Evolutionary conservation across 2,113 vertebrate species (phyloP).

Genomic region (Craseonycteris thonglongyai): DNA sequence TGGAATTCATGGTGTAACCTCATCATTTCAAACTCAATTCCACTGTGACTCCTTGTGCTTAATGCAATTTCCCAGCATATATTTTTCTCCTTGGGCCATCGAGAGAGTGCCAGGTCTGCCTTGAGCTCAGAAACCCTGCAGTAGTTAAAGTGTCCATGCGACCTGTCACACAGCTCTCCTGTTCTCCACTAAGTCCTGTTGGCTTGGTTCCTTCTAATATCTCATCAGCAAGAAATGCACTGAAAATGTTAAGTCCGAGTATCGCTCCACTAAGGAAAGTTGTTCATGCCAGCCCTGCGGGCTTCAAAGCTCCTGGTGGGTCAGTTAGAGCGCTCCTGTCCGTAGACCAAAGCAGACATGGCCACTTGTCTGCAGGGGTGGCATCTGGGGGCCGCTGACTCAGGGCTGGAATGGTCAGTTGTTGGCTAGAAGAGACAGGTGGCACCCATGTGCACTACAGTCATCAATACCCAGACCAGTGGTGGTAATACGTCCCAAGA

Average conservation of each 20-base stretch:
- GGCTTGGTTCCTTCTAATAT: neutral
- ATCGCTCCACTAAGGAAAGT: neutral
- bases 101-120: neutral
- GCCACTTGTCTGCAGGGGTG: neutral
- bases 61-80: neutral
- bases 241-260: neutral
- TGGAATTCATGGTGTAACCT: neutral
- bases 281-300: neutral
- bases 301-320: neutral
- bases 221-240: neutral
- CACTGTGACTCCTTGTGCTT: neutral
- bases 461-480: neutral
- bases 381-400: neutral
- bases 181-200: neutral
- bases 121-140: neutral
- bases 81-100: constrained; percentile 2
- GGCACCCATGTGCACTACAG: no score
- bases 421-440: fast-evolving
- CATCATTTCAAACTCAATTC: constrained; percentile 5
- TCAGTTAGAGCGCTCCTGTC: neutral
- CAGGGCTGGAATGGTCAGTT: neutral
- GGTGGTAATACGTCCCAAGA: neutral
- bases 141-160: neutral
- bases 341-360: neutral
- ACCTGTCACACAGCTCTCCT: neutral